phyloP scores from a whole-genome alignment of 2,113 vertebrate genomes.

The Misgurnus mizolepis region DNA sequence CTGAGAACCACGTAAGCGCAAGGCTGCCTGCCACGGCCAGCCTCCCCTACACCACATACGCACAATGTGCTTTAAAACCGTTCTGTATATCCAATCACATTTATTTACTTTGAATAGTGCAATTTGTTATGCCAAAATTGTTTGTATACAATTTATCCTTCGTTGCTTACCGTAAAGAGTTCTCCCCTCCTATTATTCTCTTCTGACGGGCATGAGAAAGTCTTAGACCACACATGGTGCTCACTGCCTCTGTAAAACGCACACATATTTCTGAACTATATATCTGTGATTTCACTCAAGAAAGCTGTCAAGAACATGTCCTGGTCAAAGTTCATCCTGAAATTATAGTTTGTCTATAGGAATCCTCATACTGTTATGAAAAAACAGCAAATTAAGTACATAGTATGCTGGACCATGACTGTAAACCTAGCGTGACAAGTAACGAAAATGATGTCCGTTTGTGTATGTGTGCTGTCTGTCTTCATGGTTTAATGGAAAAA shows the following conservation, averaged over 20 bases:
- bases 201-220: conserved; percentile 87
- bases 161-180: conserved; percentile 86
- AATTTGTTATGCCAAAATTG: conserved; percentile 8
- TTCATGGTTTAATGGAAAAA: conserved; percentile 37
- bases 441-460: background rate
- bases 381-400: too few species aligned
- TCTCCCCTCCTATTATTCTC: conserved; percentile 93
- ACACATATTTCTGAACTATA: conserved; percentile 23
- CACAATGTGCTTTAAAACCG: background rate
- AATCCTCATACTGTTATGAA: background rate
- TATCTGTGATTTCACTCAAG: background rate
- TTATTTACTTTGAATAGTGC: background rate
- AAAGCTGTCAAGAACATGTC: background rate
- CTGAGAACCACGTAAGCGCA: conserved; percentile 84
- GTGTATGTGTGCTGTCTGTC: background rate
- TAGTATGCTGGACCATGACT: background rate
- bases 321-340: background rate
- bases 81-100: background rate
- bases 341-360: background rate
- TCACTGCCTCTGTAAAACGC: conserved; percentile 77
- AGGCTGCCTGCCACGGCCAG: conserved; percentile 96
- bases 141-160: background rate
- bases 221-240: conserved; percentile 85
- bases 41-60: conserved; percentile 76
- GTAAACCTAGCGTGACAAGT: background rate